phyloP scores from a whole-genome alignment of 1,140 invertebrate genomes.

The Mycetomoellerius zeteki region DNA sequence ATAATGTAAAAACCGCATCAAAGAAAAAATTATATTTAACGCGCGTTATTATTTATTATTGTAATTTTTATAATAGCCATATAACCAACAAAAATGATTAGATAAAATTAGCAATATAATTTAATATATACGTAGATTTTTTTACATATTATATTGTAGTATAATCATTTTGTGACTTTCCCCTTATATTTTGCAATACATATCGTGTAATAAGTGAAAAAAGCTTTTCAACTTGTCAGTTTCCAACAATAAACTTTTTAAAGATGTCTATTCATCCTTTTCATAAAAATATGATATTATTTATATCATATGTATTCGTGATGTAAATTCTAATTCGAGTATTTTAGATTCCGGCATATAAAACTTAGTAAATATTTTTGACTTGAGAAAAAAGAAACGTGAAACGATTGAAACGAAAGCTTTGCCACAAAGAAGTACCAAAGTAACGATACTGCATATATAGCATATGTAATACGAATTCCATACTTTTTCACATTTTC shows the following conservation, averaged over 20 bases:
- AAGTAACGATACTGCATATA: neutral
- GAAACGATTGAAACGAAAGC: neutral
- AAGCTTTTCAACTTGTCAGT: neutral
- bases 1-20: neutral
- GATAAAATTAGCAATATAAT: neutral
- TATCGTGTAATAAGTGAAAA: neutral
- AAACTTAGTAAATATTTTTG: neutral
- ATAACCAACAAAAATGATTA: neutral
- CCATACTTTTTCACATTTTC: conserved; percentile 33
- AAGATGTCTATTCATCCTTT: neutral
- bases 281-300: neutral
- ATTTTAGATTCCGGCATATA: neutral
- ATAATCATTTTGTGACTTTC: conserved; percentile 2
- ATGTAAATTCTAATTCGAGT: neutral
- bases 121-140: conserved; percentile 14
- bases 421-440: neutral
- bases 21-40: neutral
- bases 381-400: neutral
- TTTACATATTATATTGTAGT: neutral
- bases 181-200: neutral
- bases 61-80: conserved; percentile 19
- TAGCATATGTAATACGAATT: conserved; percentile 18
- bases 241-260: neutral
- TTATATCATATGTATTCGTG: neutral
- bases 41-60: neutral